phyloP scores from a whole-genome alignment of 2,888 invertebrate genomes.

The Marasmarcha lunaedactyla region DNA sequence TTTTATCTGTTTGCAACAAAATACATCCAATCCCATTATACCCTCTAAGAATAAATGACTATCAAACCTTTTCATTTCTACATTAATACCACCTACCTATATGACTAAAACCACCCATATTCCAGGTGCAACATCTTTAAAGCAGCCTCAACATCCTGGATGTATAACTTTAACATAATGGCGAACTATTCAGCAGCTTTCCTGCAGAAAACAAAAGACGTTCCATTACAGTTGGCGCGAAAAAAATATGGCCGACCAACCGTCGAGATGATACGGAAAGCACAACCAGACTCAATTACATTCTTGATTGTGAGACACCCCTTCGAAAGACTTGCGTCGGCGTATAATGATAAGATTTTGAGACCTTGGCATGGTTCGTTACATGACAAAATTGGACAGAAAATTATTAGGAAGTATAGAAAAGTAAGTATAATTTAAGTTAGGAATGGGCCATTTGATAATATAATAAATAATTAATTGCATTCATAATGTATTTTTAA shows the following conservation, averaged over 20 bases:
- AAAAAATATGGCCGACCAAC: slow-evolving; percentile 84
- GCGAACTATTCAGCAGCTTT: slow-evolving; percentile 85
- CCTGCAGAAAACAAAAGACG: slow-evolving; percentile 81
- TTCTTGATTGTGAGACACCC: background rate
- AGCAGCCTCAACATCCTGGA: slow-evolving; percentile 92
- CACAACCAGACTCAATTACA: slow-evolving; percentile 25
- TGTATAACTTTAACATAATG: slow-evolving; percentile 90
- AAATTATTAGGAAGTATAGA: slow-evolving; percentile 82
- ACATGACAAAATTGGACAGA: slow-evolving; percentile 82
- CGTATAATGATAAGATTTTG: slow-evolving; percentile 87
- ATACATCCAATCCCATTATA: too few species aligned
- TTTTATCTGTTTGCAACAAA: too few species aligned
- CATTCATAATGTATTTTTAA: too few species aligned
- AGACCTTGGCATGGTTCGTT: slow-evolving; percentile 85
- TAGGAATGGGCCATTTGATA: slow-evolving; percentile 1
- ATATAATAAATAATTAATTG: too few species aligned
- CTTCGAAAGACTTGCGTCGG: slow-evolving; percentile 74
- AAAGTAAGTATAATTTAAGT: slow-evolving; percentile 67
- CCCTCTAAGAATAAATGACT: too few species aligned
- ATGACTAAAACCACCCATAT: too few species aligned
- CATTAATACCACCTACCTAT: too few species aligned
- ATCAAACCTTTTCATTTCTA: too few species aligned
- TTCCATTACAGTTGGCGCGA: slow-evolving; percentile 82
- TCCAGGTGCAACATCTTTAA: slow-evolving; percentile 83
- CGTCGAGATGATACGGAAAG: slow-evolving; percentile 77